phyloP scores from a whole-genome alignment of 2,797 vertebrate species.

The Lagorchestes hirsutus region DNA sequence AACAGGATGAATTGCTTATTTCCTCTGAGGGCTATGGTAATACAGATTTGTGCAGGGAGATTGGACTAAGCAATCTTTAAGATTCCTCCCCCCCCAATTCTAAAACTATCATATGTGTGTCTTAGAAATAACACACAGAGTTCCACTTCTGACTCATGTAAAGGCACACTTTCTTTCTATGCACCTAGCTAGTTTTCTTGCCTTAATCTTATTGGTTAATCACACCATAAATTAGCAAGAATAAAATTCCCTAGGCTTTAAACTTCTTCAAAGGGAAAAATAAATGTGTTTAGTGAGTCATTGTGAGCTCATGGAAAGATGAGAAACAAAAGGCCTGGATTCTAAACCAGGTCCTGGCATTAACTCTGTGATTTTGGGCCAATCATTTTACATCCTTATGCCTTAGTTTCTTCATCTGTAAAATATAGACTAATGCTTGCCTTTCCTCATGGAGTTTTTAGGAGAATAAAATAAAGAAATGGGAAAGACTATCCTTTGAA shows the following conservation, averaged over 20 bases:
- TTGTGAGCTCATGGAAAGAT: background rate
- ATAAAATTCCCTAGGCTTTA: background rate
- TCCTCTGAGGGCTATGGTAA: background rate
- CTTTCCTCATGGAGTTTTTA: background rate
- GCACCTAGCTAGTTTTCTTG: background rate
- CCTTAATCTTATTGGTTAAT: background rate
- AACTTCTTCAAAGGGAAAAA: background rate
- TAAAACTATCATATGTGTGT: background rate
- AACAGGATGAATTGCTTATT: background rate
- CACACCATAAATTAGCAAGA: background rate
- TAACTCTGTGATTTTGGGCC: no score
- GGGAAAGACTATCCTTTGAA: background rate
- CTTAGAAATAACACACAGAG: background rate
- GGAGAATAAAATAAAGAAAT: background rate
- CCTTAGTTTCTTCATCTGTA: background rate
- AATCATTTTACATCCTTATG: fast-evolving
- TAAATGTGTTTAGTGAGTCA: fast-evolving
- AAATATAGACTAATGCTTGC: background rate
- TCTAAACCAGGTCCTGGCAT: fast-evolving
- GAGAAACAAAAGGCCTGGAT: background rate
- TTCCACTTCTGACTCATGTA: background rate
- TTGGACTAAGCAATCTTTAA: background rate
- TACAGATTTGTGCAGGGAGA: background rate
- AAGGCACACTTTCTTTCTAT: background rate
- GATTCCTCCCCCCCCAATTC: background rate